Evolutionary conservation across 2,888 invertebrate genomes (phyloP).

Genomic region (Pardosa pseudoannulata): DNA sequence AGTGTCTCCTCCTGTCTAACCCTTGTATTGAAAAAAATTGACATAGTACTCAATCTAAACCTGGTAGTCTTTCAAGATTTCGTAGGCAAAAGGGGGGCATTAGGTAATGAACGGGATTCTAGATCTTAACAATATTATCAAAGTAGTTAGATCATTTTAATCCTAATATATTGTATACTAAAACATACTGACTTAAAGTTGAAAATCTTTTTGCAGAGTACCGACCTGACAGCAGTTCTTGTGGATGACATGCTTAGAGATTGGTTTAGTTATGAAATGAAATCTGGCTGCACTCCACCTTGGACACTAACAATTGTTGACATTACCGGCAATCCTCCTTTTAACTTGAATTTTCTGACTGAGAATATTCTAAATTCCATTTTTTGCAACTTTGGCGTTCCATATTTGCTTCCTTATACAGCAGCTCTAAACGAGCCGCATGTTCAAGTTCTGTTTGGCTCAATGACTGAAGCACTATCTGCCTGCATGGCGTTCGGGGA

Average conservation of each 20-base stretch:
- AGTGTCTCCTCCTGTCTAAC: too few species aligned
- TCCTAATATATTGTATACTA: too few species aligned
- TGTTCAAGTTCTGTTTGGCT: constrained; percentile 17
- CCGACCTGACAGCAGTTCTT: not conserved
- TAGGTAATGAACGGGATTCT: too few species aligned
- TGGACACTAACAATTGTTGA: constrained; percentile 14
- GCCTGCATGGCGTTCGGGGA: constrained; percentile 28
- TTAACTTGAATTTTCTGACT: not conserved
- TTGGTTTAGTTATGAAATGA: constrained; percentile 12
- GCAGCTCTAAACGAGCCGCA: not conserved
- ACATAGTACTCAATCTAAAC: too few species aligned
- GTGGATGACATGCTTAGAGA: constrained; percentile 14
- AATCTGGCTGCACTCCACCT: not conserved
- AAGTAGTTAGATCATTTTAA: too few species aligned
- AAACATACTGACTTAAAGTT: too few species aligned
- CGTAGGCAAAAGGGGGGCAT: too few species aligned
- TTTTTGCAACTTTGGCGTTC: not conserved
- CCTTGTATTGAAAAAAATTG: too few species aligned
- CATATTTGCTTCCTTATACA: not conserved
- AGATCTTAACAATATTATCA: too few species aligned
- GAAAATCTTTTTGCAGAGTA: not conserved
- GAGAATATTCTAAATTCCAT: not conserved
- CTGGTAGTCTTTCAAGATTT: too few species aligned
- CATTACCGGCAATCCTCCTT: not conserved
- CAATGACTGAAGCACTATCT: constrained; percentile 44